phyloP scores from a whole-genome alignment of 2,888 invertebrate species.

The Serripes groenlandicus region DNA sequence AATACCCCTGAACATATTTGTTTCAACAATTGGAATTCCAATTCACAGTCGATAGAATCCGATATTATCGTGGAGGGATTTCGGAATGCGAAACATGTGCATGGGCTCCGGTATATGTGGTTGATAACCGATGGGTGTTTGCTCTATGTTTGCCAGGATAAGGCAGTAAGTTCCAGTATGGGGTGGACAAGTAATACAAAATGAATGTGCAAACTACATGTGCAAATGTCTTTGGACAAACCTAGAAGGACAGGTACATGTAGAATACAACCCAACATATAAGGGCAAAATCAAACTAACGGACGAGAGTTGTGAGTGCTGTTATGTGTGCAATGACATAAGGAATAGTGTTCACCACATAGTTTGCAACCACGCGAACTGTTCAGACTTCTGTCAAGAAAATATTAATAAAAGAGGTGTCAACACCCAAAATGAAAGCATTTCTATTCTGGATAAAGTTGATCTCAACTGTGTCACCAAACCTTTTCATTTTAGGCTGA shows the following conservation, averaged over 20 bases:
- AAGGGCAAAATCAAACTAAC: conserved; percentile 43
- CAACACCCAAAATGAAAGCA: background rate
- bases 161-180: conserved; percentile 18
- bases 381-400: conserved; percentile 19
- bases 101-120: conserved; percentile 30
- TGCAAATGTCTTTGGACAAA: conserved; percentile 43
- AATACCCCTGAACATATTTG: conserved; percentile 37
- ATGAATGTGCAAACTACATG: conserved; percentile 50
- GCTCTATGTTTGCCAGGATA: conserved; percentile 42
- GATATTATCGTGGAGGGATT: conserved; percentile 61
- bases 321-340: conserved; percentile 57
- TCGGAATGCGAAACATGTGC: conserved; percentile 45
- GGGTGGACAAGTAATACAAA: conserved; percentile 38
- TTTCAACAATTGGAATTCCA: conserved; percentile 58
- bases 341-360: conserved; percentile 40
- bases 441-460: conserved; percentile 5
- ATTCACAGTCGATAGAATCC: conserved; percentile 51
- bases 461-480: background rate
- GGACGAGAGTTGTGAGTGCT: conserved; percentile 41
- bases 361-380: conserved; percentile 22
- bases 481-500: conserved; percentile 30
- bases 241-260: conserved; percentile 40
- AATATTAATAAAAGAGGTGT: background rate
- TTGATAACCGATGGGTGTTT: conserved; percentile 34
- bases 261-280: conserved; percentile 34